Evolutionary conservation across 2,113 vertebrate genomes (phyloP).

Genomic region (Baryphthengus martii): DNA sequence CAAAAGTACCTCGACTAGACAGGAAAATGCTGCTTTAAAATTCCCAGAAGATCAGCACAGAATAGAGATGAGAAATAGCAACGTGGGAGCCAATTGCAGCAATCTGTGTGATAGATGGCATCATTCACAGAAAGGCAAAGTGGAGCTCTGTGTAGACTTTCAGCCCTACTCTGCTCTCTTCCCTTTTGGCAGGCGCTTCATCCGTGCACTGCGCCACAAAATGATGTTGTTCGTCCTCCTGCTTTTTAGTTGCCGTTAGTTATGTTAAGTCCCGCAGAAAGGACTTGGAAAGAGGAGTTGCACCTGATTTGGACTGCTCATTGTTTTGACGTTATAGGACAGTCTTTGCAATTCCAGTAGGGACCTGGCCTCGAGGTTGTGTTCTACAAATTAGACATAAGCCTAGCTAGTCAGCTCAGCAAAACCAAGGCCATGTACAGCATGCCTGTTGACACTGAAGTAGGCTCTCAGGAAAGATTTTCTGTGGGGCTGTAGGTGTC

Average conservation of each 20-base stretch:
- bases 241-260: background rate
- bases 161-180: rapidly evolving
- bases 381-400: background rate
- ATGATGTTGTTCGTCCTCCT: background rate
- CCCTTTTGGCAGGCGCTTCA: rapidly evolving
- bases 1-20: conserved; percentile 25
- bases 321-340: rapidly evolving
- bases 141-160: background rate
- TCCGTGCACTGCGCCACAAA: rapidly evolving
- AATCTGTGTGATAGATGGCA: background rate
- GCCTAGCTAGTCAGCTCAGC: background rate
- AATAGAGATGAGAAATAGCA: background rate
- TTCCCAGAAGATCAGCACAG: background rate
- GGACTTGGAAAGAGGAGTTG: background rate
- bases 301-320: rapidly evolving
- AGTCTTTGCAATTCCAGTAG: background rate
- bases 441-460: background rate
- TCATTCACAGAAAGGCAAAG: background rate
- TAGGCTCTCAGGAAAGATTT: background rate
- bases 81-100: conserved; percentile 10
- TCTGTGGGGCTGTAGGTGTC: background rate
- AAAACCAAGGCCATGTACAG: background rate
- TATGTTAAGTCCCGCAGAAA: background rate
- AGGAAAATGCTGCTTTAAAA: background rate
- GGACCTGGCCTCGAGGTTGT: background rate